phyloP scores from a whole-genome alignment of 1,140 invertebrate genomes.

The Aricia agestis region DNA sequence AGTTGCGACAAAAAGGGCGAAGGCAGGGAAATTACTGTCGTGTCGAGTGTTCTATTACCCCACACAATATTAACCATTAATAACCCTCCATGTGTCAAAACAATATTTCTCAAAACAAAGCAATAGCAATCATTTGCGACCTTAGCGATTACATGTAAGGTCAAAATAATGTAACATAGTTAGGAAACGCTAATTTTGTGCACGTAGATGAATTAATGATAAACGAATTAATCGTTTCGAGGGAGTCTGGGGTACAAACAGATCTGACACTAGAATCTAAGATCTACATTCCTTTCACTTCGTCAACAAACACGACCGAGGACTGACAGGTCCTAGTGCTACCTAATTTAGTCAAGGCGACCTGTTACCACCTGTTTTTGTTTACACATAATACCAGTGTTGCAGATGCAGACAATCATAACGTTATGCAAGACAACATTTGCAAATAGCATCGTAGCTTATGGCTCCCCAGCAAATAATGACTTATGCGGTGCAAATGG shows the following conservation, averaged over 20 bases:
- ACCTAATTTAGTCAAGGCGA: slow-evolving; percentile 37
- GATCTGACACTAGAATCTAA: not conserved
- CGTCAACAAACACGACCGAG: slow-evolving; percentile 31
- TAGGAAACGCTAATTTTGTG: slow-evolving; percentile 34
- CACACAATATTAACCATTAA: not conserved
- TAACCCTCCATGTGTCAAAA: not conserved
- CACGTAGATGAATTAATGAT: slow-evolving; percentile 20
- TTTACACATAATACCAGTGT: slow-evolving; percentile 23
- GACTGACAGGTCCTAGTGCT: slow-evolving; percentile 37
- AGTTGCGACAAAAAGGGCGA: not conserved
- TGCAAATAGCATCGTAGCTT: slow-evolving; percentile 37
- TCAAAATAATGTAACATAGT: slow-evolving; percentile 42
- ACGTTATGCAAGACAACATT: slow-evolving; percentile 20
- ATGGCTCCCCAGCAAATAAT: slow-evolving; percentile 51
- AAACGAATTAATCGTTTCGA: not conserved
- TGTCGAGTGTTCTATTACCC: no score
- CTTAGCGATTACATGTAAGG: slow-evolving; percentile 45
- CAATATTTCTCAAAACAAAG: slow-evolving; percentile 11
- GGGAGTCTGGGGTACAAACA: not conserved
- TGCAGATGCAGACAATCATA: slow-evolving; percentile 17
- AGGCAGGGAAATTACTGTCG: not conserved
- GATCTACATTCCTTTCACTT: slow-evolving; percentile 39
- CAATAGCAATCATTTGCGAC: slow-evolving; percentile 34
- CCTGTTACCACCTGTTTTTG: slow-evolving; percentile 31
- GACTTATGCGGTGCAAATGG: slow-evolving; percentile 57